Evolutionary conservation across 2,888 invertebrate species (phyloP).

Genomic region (Gisinianus flammeolus): DNA sequence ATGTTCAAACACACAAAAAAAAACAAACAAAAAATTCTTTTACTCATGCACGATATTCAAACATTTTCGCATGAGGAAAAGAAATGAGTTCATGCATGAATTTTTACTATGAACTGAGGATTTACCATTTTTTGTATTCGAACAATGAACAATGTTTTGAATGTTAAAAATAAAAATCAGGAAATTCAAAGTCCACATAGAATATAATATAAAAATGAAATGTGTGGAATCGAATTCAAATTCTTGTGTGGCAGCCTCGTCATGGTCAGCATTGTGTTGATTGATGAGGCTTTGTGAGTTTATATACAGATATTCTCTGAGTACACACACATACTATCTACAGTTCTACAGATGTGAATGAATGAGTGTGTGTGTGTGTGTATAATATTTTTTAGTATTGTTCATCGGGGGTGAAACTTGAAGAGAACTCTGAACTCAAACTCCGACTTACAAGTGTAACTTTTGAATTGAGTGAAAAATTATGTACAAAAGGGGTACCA

Average conservation of each 20-base stretch:
- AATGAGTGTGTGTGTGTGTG: neutral
- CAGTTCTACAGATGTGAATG: neutral
- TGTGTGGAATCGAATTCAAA: neutral
- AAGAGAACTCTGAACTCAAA: neutral
- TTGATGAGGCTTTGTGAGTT: neutral
- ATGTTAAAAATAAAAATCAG: no score
- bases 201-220: neutral
- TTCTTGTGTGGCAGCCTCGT: neutral
- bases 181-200: no score
- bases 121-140: no score
- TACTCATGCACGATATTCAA: no score
- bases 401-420: neutral
- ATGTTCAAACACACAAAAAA: no score
- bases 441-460: constrained; percentile 10
- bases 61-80: no score
- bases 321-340: neutral
- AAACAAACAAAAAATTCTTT: no score
- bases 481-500: constrained; percentile 2
- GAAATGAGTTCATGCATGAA: no score
- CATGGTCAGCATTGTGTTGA: neutral
- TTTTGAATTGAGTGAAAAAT: constrained; percentile 11
- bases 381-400: no score
- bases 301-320: no score
- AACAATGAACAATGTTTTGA: no score
- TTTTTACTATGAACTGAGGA: neutral